Evolutionary conservation across 2,888 invertebrate species (phyloP).

Genomic region (Ennomos fuscantarius): DNA sequence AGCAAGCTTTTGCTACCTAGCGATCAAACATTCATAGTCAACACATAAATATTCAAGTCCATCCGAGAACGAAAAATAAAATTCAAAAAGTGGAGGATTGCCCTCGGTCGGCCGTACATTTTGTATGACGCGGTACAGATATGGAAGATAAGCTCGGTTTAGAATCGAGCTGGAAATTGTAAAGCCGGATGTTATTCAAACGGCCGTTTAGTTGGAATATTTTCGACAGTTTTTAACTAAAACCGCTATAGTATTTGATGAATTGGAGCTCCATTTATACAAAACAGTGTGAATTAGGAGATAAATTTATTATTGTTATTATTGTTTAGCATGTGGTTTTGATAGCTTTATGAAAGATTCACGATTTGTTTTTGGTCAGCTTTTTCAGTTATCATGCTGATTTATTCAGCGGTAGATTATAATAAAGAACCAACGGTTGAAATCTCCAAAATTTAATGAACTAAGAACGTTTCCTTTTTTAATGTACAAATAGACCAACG

Average conservation of each 20-base stretch:
- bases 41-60: constrained; percentile 30
- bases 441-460: too few relatives aligned
- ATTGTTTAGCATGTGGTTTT: too few relatives aligned
- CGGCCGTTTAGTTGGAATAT: constrained; percentile 3
- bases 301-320: too few relatives aligned
- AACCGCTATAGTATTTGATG: neutral
- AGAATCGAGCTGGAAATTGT: constrained; percentile 18
- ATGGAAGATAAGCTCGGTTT: constrained; percentile 32
- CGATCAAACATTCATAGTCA: constrained; percentile 31
- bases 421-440: too few relatives aligned
- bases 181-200: constrained; percentile 14
- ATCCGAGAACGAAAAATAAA: constrained; percentile 30
- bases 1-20: neutral
- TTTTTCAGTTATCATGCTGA: too few relatives aligned
- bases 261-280: too few relatives aligned
- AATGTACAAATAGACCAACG: too few relatives aligned
- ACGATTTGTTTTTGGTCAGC: too few relatives aligned
- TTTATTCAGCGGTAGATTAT: too few relatives aligned
- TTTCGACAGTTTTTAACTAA: constrained; percentile 1
- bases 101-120: constrained; percentile 24
- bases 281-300: too few relatives aligned
- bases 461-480: too few relatives aligned
- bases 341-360: too few relatives aligned
- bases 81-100: constrained; percentile 30
- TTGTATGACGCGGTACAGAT: constrained; percentile 29